Percentiles rank a stretch among this genome's conserved stretches.
phyloP scores from a whole-genome alignment of 2,113 vertebrate species.

The Elachura formosa region DNA sequence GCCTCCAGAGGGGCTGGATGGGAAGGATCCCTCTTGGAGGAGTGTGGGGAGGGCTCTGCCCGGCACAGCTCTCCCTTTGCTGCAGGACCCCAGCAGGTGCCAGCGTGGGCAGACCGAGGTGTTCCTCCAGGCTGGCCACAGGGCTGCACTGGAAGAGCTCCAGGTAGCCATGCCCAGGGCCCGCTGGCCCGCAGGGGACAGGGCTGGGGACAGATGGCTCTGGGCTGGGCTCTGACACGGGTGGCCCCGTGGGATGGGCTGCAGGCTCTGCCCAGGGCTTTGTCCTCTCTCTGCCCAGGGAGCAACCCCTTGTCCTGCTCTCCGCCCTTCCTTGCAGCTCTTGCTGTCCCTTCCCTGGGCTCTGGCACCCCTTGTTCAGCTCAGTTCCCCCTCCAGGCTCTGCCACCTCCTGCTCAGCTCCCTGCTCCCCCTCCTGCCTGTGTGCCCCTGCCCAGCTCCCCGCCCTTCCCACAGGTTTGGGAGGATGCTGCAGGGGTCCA shows the following conservation, averaged over 20 bases:
- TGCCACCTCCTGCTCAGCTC: neutral
- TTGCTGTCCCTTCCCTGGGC: neutral
- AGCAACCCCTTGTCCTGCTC: neutral
- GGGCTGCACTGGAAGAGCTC: slow-evolving; percentile 72
- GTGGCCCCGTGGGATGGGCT: neutral
- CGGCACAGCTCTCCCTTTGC: neutral
- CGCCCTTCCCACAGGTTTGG: slow-evolving; percentile 13
- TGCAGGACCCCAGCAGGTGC: slow-evolving; percentile 61
- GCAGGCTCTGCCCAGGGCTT: neutral
- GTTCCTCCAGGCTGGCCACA: slow-evolving; percentile 74
- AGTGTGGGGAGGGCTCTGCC: rapidly evolving
- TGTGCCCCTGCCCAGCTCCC: too few species aligned
- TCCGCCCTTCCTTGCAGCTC: neutral
- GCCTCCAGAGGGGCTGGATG: neutral
- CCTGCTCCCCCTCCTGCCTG: neutral
- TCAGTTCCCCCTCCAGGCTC: neutral
- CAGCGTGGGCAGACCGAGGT: slow-evolving; percentile 75
- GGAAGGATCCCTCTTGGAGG: too few species aligned
- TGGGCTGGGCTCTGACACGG: neutral
- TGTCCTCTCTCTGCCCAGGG: neutral
- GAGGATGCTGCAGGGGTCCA: slow-evolving; percentile 55
- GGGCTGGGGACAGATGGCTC: neutral
- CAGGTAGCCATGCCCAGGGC: neutral
- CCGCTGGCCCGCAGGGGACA: neutral
- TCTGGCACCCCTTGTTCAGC: neutral